Base-by-base conservation (phyloP, 2,888 invertebrate species). In the Amphipyra berbera region DNA sequence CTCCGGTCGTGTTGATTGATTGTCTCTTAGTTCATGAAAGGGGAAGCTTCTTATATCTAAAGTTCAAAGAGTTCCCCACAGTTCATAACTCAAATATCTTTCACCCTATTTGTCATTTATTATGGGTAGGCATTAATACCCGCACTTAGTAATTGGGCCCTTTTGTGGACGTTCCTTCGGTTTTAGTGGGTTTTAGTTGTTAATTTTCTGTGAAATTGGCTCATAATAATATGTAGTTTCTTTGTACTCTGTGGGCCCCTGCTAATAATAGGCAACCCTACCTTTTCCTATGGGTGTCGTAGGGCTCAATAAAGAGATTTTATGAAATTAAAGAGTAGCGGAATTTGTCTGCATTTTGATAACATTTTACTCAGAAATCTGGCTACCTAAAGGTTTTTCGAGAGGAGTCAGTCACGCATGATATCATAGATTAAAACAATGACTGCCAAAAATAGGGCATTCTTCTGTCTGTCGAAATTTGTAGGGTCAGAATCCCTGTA, bases 81-180 rank as follows among this genome's bases (percentile, higher is more conserved):
- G 64, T 69, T 52, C 73, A 55, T 73, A 62, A 73, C 65, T 69
- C 65, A 69, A 66, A 58, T 69, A 68, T 53, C 61, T 61, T 47
- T 59, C 62, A 47, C 38, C 49, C 66, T 66, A 61, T 70, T 66
- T 74, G 74, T 74, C 73, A 53, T 49, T 54, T 52, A 38, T 57
- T 52, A 53, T 41, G 38, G 21, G 38, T 47, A 30, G 15, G 5
- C n/a, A 50, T 60, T 60, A 54, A 56, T 44, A 73, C 44, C 49
- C 53, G 53, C 46, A 46, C 54, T 61, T 61, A 45, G 49, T 63
- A 66, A 66, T 67, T 72, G 40, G 48, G 27, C 42, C 61, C 71
- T 71, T 55, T 70, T 71, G 54, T 50, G 59, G 53, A 41, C 12
- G 56, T 69, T 46, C 30, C 40, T 66, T 52, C 35, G 30, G 44